Percentiles rank a stretch among this genome's conserved stretches.
Conservation (phyloP, 2,113 vertebrate species). For the Micronisus gabar region DNA sequence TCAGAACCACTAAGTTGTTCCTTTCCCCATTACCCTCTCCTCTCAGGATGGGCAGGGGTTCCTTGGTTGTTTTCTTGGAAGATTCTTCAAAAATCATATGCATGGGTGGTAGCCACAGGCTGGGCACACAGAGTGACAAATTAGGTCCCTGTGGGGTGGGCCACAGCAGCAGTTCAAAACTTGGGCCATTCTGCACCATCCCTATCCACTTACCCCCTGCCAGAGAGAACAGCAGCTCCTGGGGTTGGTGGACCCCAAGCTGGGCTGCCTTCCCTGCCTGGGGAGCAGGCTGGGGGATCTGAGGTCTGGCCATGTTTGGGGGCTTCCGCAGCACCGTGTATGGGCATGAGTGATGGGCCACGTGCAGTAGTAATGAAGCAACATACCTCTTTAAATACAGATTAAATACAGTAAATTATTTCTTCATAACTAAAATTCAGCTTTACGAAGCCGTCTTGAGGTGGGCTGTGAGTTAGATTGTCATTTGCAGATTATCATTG, state of each 20-base stretch:
- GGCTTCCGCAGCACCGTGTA: neutral
- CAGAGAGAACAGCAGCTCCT: neutral
- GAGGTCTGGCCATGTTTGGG: neutral
- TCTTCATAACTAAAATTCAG: neutral
- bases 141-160: neutral
- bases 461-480: neutral
- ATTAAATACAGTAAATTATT: neutral
- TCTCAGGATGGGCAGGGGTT: neutral
- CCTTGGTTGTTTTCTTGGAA: neutral
- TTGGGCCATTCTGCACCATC: neutral
- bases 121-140: neutral
- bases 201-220: neutral
- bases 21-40: neutral
- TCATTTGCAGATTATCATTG: neutral
- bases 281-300: neutral
- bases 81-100: neutral
- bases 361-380: neutral
- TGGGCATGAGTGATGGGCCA: fast-evolving
- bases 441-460: neutral
- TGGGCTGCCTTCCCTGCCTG: neutral
- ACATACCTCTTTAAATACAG: neutral
- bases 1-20: neutral
- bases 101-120: neutral
- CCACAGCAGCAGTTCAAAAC: neutral
- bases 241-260: neutral